phyloP scores from a whole-genome alignment of 2,888 invertebrate species.

The Lasioglossum oenotherae region DNA sequence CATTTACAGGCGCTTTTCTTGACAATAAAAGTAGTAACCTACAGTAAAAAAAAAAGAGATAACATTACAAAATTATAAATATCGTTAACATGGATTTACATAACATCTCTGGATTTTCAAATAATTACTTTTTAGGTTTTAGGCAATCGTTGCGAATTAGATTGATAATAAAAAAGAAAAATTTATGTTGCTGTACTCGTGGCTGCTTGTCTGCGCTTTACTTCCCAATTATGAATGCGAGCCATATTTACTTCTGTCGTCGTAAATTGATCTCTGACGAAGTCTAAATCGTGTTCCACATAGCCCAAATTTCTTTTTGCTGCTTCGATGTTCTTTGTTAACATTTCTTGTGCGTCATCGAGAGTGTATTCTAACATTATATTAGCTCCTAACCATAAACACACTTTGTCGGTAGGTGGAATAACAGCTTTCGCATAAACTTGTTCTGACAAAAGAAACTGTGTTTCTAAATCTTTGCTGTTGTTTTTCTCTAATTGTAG shows the following conservation, averaged over 20 bases:
- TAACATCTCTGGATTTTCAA: neutral
- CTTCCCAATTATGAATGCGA: constrained; percentile 99
- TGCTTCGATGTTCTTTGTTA: constrained; percentile 93
- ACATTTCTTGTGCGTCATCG: constrained; percentile 94
- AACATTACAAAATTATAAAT: neutral
- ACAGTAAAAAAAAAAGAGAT: constrained; percentile 26
- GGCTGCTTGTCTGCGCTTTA: constrained; percentile 94
- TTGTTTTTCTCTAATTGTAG: constrained; percentile 91
- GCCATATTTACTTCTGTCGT: constrained; percentile 99
- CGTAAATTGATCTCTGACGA: constrained; percentile 98
- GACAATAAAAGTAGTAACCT: constrained; percentile 48
- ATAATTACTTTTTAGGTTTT: constrained; percentile 51
- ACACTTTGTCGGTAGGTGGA: constrained; percentile 95
- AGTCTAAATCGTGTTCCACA: constrained; percentile 97
- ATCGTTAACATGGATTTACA: neutral
- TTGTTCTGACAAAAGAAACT: constrained; percentile 97
- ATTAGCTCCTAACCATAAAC: constrained; percentile 94
- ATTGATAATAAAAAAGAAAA: constrained; percentile 26
- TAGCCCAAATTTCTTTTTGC: constrained; percentile 93
- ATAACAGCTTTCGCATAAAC: constrained; percentile 92
- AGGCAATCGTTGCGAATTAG: constrained; percentile 56
- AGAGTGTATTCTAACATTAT: constrained; percentile 98
- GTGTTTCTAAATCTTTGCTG: constrained; percentile 90
- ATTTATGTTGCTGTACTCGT: constrained; percentile 80
- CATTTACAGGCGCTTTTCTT: constrained; percentile 40